A percentile compares a stretch with the other conserved stretches of the same genome.
Conservation (phyloP, 2,113 vertebrate genomes). For the Nymphicus hollandicus region DNA sequence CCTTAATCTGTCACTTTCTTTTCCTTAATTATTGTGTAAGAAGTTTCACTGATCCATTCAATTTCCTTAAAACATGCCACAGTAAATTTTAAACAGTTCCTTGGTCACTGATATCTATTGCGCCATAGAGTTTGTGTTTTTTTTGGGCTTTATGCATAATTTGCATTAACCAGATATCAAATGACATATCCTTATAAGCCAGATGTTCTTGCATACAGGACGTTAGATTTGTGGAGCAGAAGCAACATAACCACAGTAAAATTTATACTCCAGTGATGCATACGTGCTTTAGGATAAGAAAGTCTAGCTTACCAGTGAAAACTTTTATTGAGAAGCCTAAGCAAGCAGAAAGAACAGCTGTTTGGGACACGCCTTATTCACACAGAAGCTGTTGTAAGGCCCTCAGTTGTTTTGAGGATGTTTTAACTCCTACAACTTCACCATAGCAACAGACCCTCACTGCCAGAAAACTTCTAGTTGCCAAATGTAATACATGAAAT, state of each 20-base stretch:
- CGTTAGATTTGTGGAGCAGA: not conserved
- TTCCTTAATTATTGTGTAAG: not conserved
- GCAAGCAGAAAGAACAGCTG: not conserved
- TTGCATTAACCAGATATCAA: not conserved
- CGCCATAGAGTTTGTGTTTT: not conserved
- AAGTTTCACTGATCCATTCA: not conserved
- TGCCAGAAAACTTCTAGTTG: not conserved
- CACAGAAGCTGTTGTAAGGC: not conserved
- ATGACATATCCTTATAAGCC: not conserved
- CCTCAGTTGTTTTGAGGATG: not conserved
- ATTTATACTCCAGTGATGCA: not conserved
- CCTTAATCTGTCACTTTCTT: not conserved
- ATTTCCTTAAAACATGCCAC: not conserved
- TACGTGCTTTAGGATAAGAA: not conserved
- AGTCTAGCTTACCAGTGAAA: not conserved
- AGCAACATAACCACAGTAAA: not conserved
- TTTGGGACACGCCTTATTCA: not conserved
- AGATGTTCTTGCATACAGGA: not conserved
- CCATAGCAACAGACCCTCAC: not conserved
- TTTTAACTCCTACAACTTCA: not conserved
- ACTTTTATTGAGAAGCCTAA: not conserved
- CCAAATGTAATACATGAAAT: slow-evolving; percentile 6
- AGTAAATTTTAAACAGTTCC: not conserved
- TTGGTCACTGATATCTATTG: not conserved
- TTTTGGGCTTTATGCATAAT: not conserved